Evolutionary conservation across 2,113 vertebrate species (phyloP), one percentile per base, ranked within the genome.

Genomic region (Gulo gulo): DNA sequence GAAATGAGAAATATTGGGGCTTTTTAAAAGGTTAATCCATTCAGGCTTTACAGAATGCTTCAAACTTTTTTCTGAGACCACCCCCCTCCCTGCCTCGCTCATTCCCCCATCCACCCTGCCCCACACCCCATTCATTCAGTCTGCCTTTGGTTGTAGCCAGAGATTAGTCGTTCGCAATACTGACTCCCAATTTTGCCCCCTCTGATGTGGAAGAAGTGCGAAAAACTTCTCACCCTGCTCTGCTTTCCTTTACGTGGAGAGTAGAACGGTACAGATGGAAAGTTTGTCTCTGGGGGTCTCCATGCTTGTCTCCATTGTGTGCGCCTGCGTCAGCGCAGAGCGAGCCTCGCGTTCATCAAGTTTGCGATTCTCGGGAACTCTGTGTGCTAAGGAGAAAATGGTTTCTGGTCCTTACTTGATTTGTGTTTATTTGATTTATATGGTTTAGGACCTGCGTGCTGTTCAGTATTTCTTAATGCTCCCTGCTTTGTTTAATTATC

Each of bases 341-440:
- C 63, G 9, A 39, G 82, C 82, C 92, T 92, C 61, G 36, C 10
- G 26, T 74, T 94, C 67, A 71, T 86, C 67, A 81, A 93, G 81
- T 95, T 50, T 82, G 92, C 84, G 92, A 93, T 84, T 57, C 52
- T 81, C 83, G 55, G 57, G 52, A 85, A 78, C 92, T 74, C 85
- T 57, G 78, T 55, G 78, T 94, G 85, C 85, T 93, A 36, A 85
- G 76, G 18, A 85, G 89, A 95, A 87, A 96, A 89, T 87, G 67
- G 63, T 97, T 97, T 97, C 94, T 94, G 83, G 57, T 61, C 67
- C 82, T 94, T 87, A 96, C 91, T 97, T 95, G 9, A 93, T 84
- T 97, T 94, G 91, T 74, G 36, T 88, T 93, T 78, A 84, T 96
- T 98, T 92, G 93, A 95, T 95, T 94, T 96, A 84, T 95, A 71